These are phyloP conservation scores for Empis livida DNA, from an alignment of 2,888 invertebrate genomes.

Conservation along the genomic window DNA sequence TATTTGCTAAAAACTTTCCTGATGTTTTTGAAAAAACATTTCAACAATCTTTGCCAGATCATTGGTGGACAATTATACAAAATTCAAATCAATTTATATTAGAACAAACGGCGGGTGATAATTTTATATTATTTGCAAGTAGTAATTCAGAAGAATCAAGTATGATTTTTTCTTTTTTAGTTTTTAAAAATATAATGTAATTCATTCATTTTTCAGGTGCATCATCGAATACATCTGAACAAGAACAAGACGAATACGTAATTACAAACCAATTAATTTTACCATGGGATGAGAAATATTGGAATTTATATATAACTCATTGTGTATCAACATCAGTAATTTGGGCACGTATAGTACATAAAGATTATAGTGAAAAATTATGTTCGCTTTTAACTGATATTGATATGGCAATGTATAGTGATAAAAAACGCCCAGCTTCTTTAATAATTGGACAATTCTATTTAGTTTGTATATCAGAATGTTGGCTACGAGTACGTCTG, in stretches of 20 bases:
- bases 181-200: too few species aligned
- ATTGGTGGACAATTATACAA: constrained; percentile 52
- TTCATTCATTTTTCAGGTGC: too few species aligned
- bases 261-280: constrained; percentile 10
- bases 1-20: constrained; percentile 45
- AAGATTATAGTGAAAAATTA: constrained; percentile 46
- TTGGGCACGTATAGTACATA: constrained; percentile 53
- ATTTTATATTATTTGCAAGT: constrained; percentile 28
- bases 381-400: constrained; percentile 41
- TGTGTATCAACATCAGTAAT: constrained; percentile 49
- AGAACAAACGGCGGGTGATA: constrained; percentile 25
- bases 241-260: not conserved
- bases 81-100: constrained; percentile 41
- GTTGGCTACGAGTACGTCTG: constrained; percentile 44
- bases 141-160: constrained; percentile 15
- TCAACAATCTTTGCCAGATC: constrained; percentile 51
- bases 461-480: constrained; percentile 37
- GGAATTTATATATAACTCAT: constrained; percentile 48
- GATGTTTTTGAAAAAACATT: constrained; percentile 46
- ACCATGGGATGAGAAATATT: constrained; percentile 26
- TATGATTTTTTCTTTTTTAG: not conserved
- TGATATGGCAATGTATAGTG: constrained; percentile 31
- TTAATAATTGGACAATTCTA: constrained; percentile 27
- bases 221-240: not conserved
- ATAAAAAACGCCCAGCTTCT: constrained; percentile 19